Evolutionary conservation across 2,888 invertebrate species (phyloP).

Genomic region (Rotaria macrura): DNA sequence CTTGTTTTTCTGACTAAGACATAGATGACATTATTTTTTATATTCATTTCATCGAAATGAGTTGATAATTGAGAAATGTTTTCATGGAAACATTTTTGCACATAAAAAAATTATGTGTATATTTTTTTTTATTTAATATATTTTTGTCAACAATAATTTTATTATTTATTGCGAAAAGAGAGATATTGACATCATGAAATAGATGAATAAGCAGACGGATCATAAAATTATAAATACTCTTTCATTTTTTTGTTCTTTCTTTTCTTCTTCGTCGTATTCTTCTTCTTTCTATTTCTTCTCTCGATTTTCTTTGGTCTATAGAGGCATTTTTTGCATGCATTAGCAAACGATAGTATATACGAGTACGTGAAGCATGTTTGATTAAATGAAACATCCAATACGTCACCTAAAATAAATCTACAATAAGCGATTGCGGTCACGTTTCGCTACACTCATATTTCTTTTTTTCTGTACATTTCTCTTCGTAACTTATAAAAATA

Average conservation of each 20-base stretch:
- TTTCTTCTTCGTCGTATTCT: not conserved
- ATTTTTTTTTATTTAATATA: no score
- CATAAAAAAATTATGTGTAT: no score
- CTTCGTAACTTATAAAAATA: not conserved
- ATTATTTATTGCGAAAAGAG: not conserved
- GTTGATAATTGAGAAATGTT: no score
- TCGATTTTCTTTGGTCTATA: not conserved
- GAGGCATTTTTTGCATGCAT: not conserved
- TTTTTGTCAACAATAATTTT: not conserved
- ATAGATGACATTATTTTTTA: no score
- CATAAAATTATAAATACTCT: not conserved
- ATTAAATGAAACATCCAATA: not conserved
- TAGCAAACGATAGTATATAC: not conserved
- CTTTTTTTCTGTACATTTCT: not conserved
- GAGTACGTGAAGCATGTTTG: not conserved
- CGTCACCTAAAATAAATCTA: not conserved
- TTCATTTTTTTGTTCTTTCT: not conserved
- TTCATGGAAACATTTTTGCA: no score
- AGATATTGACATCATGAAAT: not conserved
- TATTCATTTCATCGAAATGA: no score
- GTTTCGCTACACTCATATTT: not conserved
- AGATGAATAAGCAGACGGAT: not conserved
- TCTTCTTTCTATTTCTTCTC: not conserved
- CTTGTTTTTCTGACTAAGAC: no score
- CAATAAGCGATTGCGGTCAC: not conserved